A percentile compares a stretch with the other conserved stretches of the same genome.
Conservation (phyloP, 35 echinoderm and acorn worm species). For the Apostichopus japonicus region DNA sequence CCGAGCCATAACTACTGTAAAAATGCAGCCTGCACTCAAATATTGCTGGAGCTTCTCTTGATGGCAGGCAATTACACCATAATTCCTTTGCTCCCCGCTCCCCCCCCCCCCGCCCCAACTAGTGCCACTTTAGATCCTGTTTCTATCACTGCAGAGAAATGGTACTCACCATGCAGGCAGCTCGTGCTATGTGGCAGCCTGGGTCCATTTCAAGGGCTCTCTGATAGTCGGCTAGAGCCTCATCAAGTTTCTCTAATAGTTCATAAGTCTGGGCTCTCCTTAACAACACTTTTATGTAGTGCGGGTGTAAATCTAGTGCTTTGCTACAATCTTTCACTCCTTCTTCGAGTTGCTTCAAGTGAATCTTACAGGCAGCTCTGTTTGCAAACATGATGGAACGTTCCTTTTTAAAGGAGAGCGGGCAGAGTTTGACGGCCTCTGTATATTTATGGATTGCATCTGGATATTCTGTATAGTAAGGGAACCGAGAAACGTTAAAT, state of each 20-base stretch:
- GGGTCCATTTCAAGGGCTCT: slow-evolving; percentile 86
- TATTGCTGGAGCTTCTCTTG: too few species aligned
- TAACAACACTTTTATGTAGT: slow-evolving; percentile 68
- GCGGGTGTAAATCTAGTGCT: slow-evolving; percentile 57
- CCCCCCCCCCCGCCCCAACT: too few species aligned
- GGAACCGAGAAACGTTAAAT: too few species aligned
- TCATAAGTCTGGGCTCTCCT: slow-evolving; percentile 90
- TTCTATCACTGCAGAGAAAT: too few species aligned
- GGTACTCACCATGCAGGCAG: slow-evolving; percentile 86
- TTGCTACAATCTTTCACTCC: slow-evolving; percentile 63
- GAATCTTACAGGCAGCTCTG: slow-evolving; percentile 86
- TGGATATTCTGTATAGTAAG: slow-evolving; percentile 67
- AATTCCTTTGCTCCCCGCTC: too few species aligned
- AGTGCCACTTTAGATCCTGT: too few species aligned
- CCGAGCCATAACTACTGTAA: too few species aligned
- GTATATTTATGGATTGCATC: slow-evolving; percentile 81
- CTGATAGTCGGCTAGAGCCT: slow-evolving; percentile 83
- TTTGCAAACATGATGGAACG: slow-evolving; percentile 95
- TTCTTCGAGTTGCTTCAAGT: slow-evolving; percentile 52
- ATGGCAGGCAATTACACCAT: too few species aligned
- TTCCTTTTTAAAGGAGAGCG: slow-evolving; percentile 90
- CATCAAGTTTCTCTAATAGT: slow-evolving; percentile 87
- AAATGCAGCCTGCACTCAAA: too few species aligned
- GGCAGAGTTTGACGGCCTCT: slow-evolving; percentile 75
- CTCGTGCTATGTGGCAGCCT: slow-evolving; percentile 76